Base-by-base conservation (phyloP, 2,797 vertebrate genomes). In the Sebastes kiyomatsui region DNA sequence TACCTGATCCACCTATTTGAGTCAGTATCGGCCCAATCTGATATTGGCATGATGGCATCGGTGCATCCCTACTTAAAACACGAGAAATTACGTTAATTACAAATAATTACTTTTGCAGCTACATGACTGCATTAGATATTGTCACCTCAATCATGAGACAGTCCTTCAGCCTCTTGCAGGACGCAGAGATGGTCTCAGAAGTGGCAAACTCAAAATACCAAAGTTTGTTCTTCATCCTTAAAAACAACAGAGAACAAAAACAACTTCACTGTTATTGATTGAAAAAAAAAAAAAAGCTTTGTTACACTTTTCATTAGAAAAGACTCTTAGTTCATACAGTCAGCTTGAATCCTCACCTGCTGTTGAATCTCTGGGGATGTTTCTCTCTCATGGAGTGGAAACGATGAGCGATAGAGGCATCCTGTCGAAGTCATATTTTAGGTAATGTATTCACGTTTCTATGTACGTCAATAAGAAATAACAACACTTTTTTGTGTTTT, bases 151-250 rank as follows among this genome's bases (percentile, higher is more conserved):
- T 95, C 13, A 72, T 94, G 76, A 99, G 88, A 86, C 94, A 97
- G 6, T 98, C 97, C 76, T 94, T 96, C 38, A 99, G 94, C 87
- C 92, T 97, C 91, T 98, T 99, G 92, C 97, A 99, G 0, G 97
- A 98, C 8, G 97, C 95, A 20, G 96, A 98, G 85, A 98, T 95
- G 28, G 97, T 97, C 94, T 99, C 98, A 0, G 97, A 96, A 6
- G 98, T 98, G 78, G 98, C 98, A 67, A 98, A 97, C 84, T 99
- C 98, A 49, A 99, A 97, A 91, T 99, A 99, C 97, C 97, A 97
- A 2, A 99, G 94, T 86, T 99, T 99, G 94, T 99, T 99, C 95
- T 99, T 99, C 96, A 96, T 97, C 91, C 98, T 99, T 79, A 18
- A 38, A 75, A 76, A 81, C 1, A 64, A 61, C 7, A 76, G 14